Base-by-base conservation (phyloP, 2,797 vertebrate genomes). In the Hybognathus amarus region DNA sequence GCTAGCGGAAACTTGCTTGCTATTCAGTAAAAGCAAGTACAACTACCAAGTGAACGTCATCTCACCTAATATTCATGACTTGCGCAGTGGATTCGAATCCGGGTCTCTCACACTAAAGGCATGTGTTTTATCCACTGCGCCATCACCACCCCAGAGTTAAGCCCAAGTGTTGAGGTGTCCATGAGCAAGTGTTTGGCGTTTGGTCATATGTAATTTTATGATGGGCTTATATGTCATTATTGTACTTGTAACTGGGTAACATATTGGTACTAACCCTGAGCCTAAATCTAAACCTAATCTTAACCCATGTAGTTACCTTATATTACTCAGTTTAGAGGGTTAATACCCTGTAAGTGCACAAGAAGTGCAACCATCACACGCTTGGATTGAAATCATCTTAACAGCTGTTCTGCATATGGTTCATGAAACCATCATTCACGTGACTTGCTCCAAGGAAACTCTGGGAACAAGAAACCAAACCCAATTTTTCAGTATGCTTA, bases 381-480 rank as follows among this genome's bases (percentile, higher is more conserved):
- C 56, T 59, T 47, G 20, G 22, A 52, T 18, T 56, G 50, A 24
- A 67, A 36, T 6, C 52, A 54, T 63, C 0, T 38, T 33, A 69
- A 27, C 8, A 80, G 77, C 71, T 50, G 24, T 38, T 42, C 38
- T 27, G 68, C 5, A 33, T 27, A 4, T 59, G 38, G 30, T 67
- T 47, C 56, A 59, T 66, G 64, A 70, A 71, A 76, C 54, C n/a
- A 56, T 18, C 52, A 45, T 13, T 22, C 54, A 50, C 70, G 66
- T 24, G 47, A 74, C 47, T 77, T 77, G 27, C 59, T 73, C 71
- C 61, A 33, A 18, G 45, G 71, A 76, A 74, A n/a, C 30, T 45
- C 11, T 50, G 27, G 27, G 33, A 40, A 22, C 56, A 76, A 22
- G 18, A 80, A 59, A 36, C 15, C 45, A 40, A 54, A n/a, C 54